Conservation (phyloP, 1,140 invertebrate species). For the Nomia melanderi region DNA sequence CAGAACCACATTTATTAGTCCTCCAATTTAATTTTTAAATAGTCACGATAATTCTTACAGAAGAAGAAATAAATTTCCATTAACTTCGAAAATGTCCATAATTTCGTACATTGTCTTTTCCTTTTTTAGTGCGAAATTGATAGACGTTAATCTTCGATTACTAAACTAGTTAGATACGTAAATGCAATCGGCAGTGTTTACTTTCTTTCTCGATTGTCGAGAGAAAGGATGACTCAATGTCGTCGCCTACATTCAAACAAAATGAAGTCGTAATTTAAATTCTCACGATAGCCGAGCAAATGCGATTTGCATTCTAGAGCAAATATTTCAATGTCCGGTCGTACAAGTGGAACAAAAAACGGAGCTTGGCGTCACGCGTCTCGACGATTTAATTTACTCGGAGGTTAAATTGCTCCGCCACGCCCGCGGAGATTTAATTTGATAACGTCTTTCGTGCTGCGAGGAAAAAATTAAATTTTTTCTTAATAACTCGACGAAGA, state of each 20-base stretch:
- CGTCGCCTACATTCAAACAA: neutral
- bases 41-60: no score
- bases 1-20: no score
- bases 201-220: neutral
- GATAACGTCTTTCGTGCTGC: neutral
- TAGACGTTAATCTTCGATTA: no score
- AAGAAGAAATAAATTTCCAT: no score
- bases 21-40: no score
- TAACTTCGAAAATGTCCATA: no score
- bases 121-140: no score
- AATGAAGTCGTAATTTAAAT: slow-evolving; percentile 36
- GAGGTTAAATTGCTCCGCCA: slow-evolving; percentile 7
- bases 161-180: no score
- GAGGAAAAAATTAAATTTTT: slow-evolving; percentile 23
- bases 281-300: neutral
- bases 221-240: neutral
- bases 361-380: slow-evolving; percentile 24
- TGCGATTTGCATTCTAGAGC: slow-evolving; percentile 4
- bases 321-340: slow-evolving; percentile 27
- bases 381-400: slow-evolving; percentile 33
- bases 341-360: slow-evolving; percentile 8
- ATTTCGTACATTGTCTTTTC: no score
- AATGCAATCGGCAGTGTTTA: no score
- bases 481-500: neutral
- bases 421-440: slow-evolving; percentile 24